phyloP scores from a whole-genome alignment of 2,797 vertebrate genomes.

The Cynopterus sphinx region DNA sequence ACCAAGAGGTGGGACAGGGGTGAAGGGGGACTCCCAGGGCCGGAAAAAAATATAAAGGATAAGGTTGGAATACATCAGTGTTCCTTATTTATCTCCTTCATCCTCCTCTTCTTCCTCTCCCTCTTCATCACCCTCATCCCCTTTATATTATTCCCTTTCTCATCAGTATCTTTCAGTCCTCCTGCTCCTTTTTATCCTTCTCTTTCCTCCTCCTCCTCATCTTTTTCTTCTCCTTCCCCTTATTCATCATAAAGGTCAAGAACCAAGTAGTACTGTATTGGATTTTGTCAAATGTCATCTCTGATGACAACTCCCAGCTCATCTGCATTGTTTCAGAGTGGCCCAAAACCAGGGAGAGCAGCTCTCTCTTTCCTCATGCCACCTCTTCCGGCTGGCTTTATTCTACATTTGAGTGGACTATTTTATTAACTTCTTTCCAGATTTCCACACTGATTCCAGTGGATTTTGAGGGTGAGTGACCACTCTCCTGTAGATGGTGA shows the following conservation, averaged over 20 bases:
- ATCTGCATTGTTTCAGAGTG: not conserved
- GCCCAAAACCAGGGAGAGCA: not conserved
- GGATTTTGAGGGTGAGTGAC: not conserved
- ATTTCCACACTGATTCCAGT: not conserved
- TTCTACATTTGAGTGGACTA: not conserved
- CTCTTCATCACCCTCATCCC: too few species aligned
- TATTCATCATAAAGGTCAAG: not conserved
- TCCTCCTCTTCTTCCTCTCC: constrained; percentile 52
- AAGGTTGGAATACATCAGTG: not conserved
- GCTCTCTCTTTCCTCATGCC: not conserved
- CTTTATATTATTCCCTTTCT: not conserved
- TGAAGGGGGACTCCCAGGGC: too few species aligned
- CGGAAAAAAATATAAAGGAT: not conserved
- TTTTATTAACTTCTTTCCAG: not conserved
- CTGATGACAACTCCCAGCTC: not conserved
- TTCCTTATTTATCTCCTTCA: not conserved
- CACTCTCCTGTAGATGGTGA: not conserved
- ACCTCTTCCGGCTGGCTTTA: not conserved
- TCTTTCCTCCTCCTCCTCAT: not conserved
- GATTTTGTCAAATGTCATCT: not conserved
- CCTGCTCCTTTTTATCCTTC: not conserved
- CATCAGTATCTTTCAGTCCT: too few species aligned
- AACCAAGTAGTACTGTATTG: constrained; percentile 64
- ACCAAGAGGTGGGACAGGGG: not conserved
- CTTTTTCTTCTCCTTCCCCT: not conserved